Conservation (phyloP, 2,888 invertebrate species). For the Tachina lurida region DNA sequence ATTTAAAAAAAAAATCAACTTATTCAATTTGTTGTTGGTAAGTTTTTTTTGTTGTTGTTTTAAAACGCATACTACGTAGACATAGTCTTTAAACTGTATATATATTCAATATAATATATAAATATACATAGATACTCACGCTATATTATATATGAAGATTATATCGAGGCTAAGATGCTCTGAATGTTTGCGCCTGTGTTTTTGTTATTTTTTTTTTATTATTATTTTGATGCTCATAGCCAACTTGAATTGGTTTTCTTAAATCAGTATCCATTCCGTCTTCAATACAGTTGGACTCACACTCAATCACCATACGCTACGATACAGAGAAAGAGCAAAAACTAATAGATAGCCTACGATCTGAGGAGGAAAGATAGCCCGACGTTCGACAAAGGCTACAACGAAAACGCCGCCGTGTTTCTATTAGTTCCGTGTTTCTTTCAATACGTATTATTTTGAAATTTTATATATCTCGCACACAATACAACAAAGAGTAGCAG, state of each 20-base stretch:
- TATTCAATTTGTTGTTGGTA: slow-evolving; percentile 51
- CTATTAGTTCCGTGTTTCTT: slow-evolving; percentile 74
- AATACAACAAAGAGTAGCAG: slow-evolving; percentile 30
- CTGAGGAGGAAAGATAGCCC: slow-evolving; percentile 23
- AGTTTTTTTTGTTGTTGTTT: slow-evolving; percentile 20
- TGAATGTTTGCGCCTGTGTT: slow-evolving; percentile 59
- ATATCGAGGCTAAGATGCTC: slow-evolving; percentile 71
- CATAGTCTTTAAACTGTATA: slow-evolving; percentile 25
- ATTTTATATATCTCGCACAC: slow-evolving; percentile 33
- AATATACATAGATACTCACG: slow-evolving; percentile 25
- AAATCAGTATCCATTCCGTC: slow-evolving; percentile 79
- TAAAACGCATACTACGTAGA: slow-evolving; percentile 55
- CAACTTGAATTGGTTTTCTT: slow-evolving; percentile 79
- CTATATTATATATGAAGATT: slow-evolving; percentile 37
- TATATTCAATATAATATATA: slow-evolving; percentile 6
- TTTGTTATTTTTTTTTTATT: slow-evolving; percentile 36
- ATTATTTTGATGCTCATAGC: slow-evolving; percentile 74
- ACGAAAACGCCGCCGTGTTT: slow-evolving; percentile 56
- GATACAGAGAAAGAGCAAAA: slow-evolving; percentile 31
- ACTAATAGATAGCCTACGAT: slow-evolving; percentile 11
- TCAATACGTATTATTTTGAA: slow-evolving; percentile 62
- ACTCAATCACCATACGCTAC: slow-evolving; percentile 47
- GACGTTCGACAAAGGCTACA: slow-evolving; percentile 45
- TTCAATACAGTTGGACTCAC: slow-evolving; percentile 73
- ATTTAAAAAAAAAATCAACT: slow-evolving; percentile 33